Percentiles rank a stretch among this genome's conserved stretches.
Conservation (phyloP, 2,888 invertebrate genomes). For the Vandiemenella viatica region DNA sequence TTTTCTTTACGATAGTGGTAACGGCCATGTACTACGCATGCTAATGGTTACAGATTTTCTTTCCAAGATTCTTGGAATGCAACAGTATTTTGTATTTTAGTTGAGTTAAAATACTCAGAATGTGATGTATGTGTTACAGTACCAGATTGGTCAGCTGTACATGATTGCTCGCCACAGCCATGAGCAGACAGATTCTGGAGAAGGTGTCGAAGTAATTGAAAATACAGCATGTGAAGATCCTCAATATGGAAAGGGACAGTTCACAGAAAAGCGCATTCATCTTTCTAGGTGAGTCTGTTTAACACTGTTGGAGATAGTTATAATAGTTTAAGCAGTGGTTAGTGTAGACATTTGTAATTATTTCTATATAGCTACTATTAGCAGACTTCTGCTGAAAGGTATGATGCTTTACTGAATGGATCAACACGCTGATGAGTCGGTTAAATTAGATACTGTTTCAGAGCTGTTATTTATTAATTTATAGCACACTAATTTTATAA, state of each 20-base stretch:
- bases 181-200: constrained; percentile 77
- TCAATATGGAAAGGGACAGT: constrained; percentile 68
- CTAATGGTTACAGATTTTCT: too few relatives aligned
- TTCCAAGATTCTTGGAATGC: not conserved
- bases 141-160: constrained; percentile 79
- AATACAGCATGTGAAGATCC: constrained; percentile 68
- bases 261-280: constrained; percentile 80
- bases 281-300: constrained; percentile 65
- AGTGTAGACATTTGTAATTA: too few relatives aligned
- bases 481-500: too few relatives aligned
- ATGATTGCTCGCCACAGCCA: constrained; percentile 90
- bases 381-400: too few relatives aligned
- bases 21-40: not conserved
- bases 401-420: too few relatives aligned
- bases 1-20: not conserved
- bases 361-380: too few relatives aligned
- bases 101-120: not conserved
- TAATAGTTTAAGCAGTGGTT: too few relatives aligned
- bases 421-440: too few relatives aligned
- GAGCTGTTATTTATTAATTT: too few relatives aligned
- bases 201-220: constrained; percentile 81
- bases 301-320: too few relatives aligned
- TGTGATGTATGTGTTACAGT: constrained; percentile 39
- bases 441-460: too few relatives aligned
- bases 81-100: not conserved